phyloP scores from a whole-genome alignment of 2,888 invertebrate species.

The Onchidella celtica region DNA sequence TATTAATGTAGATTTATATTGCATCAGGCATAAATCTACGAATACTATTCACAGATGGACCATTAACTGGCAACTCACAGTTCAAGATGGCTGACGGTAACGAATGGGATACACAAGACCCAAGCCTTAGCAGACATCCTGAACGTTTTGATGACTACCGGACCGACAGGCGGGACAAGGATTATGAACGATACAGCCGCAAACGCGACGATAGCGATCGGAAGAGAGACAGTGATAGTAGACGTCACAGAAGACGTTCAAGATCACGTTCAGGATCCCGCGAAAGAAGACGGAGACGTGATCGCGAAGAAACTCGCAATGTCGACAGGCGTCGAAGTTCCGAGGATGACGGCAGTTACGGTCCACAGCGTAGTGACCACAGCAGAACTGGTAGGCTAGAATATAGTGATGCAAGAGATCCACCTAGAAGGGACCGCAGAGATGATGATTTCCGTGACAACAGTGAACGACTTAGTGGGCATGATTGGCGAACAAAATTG shows the following conservation, averaged over 20 bases:
- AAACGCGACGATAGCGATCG: conserved; percentile 3
- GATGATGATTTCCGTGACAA: neutral
- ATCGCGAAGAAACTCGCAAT: neutral
- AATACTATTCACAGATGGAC: too few species aligned
- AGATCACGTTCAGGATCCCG: conserved; percentile 40
- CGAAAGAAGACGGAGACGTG: conserved; percentile 17
- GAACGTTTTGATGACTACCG: neutral
- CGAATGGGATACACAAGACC: neutral
- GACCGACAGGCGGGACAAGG: conserved; percentile 2
- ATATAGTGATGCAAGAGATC: neutral
- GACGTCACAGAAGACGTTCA: conserved; percentile 29
- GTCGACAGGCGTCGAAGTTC: neutral
- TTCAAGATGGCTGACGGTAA: conserved; percentile 38
- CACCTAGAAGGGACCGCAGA: conserved; percentile 13
- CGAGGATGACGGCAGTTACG: too few species aligned
- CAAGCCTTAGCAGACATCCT: neutral
- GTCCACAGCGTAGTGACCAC: neutral
- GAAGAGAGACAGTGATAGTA: conserved; percentile 2
- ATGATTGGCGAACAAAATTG: conserved; percentile 43
- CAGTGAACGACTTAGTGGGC: conserved; percentile 26
- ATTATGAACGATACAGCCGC: conserved; percentile 1
- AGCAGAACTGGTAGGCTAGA: too few species aligned
- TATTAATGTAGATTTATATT: too few species aligned
- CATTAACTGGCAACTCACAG: too few species aligned
- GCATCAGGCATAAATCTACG: too few species aligned